phyloP scores from a whole-genome alignment of 2,888 invertebrate genomes.

The Cheilosia soror region DNA sequence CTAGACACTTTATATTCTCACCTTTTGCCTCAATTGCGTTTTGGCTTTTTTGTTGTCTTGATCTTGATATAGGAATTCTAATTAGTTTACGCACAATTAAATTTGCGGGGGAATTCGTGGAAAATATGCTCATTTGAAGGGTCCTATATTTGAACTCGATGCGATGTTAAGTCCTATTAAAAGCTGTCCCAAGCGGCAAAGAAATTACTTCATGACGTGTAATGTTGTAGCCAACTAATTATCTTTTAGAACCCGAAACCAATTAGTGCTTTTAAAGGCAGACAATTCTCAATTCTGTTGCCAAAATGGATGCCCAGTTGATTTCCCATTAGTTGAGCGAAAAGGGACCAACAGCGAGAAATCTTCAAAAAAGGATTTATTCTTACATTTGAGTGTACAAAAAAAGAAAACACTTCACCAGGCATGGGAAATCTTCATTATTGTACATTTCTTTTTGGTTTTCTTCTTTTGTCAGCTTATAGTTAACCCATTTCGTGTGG shows the following conservation, averaged over 20 bases:
- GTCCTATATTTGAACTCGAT: neutral
- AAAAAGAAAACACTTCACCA: neutral
- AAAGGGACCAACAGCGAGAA: neutral
- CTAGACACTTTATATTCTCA: neutral
- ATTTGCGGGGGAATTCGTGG: neutral
- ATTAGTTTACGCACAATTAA: slow-evolving; percentile 4
- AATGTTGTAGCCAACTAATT: slow-evolving; percentile 1
- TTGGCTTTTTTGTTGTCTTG: neutral
- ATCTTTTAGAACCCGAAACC: neutral
- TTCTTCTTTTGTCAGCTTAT: slow-evolving; percentile 30
- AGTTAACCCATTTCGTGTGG: slow-evolving; percentile 31
- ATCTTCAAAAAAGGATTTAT: slow-evolving; percentile 1
- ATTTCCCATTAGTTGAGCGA: slow-evolving; percentile 15
- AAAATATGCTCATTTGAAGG: neutral
- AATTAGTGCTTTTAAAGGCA: slow-evolving; percentile 11
- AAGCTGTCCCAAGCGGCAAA: too few species aligned
- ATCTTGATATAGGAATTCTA: neutral
- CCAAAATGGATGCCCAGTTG: slow-evolving; percentile 15
- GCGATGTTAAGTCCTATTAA: too few species aligned
- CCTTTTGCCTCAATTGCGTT: neutral
- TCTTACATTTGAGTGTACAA: neutral
- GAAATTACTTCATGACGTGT: neutral
- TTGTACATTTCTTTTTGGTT: slow-evolving; percentile 13
- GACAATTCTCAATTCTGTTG: neutral
- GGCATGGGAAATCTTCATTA: neutral